Conservation (phyloP, 92 coral and sea anemone genomes). For the Muricea muricata region DNA sequence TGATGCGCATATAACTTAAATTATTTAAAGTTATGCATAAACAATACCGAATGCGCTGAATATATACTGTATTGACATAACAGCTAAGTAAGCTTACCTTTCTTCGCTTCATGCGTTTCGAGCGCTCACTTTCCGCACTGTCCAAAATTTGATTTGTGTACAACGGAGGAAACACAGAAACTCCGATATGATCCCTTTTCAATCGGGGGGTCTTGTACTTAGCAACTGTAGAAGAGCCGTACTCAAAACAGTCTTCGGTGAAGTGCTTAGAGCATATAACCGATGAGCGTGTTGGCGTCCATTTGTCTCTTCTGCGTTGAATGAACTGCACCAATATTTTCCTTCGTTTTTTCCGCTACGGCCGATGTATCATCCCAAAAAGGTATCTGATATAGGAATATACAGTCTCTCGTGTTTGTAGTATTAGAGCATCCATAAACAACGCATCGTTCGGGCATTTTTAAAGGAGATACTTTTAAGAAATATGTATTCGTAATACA, state of each 20-base stretch:
- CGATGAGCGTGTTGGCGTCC: slow-evolving; percentile 50
- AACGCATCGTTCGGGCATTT: neutral
- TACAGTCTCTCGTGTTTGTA: neutral
- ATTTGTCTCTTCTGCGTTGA: slow-evolving; percentile 6
- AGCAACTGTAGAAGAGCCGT: neutral
- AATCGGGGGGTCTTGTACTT: neutral
- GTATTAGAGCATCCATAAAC: slow-evolving; percentile 2
- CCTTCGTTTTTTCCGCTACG: slow-evolving; percentile 8
- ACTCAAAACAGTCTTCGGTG: slow-evolving; percentile 2
- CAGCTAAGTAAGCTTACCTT: neutral
- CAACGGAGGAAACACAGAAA: neutral
- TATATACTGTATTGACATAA: neutral
- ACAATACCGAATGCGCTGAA: neutral
- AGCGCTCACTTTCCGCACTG: neutral
- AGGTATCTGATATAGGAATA: neutral
- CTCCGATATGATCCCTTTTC: neutral
- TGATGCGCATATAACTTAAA: neutral
- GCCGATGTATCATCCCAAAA: neutral
- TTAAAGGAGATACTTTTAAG: neutral
- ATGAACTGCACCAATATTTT: neutral
- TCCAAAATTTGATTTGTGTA: neutral
- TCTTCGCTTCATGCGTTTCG: slow-evolving; percentile 6
- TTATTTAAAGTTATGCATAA: neutral
- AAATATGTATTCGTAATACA: neutral
- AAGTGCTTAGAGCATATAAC: slow-evolving; percentile 32